Percentiles rank a stretch among this genome's conserved stretches.
These are phyloP conservation scores for Mormoops blainvillei DNA, from an alignment of 2,113 vertebrate genomes.

Conservation along the genomic window DNA sequence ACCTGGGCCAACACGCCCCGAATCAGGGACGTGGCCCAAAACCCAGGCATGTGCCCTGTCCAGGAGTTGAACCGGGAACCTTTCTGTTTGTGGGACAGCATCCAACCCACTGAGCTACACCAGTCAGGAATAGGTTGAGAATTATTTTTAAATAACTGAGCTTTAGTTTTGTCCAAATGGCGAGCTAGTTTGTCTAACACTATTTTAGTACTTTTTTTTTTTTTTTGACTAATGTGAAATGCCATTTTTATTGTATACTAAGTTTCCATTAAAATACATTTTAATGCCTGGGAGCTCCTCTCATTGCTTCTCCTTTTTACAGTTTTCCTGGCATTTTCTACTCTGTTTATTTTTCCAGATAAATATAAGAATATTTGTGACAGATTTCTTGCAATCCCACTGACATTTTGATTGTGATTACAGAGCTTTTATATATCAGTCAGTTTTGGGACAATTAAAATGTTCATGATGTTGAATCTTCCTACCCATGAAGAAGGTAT, in stretches of 20 bases:
- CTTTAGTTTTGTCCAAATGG: neutral
- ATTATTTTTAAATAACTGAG: neutral
- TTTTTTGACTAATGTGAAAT: neutral
- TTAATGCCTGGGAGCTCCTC: neutral
- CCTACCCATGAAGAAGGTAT: neutral
- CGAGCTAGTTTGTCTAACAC: neutral
- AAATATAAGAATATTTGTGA: neutral
- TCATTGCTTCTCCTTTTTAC: neutral
- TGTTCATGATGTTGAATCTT: neutral
- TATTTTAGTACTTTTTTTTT: neutral
- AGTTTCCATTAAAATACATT: neutral
- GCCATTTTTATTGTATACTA: neutral
- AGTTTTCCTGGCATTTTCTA: conserved; percentile 7
- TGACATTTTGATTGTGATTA: conserved; percentile 6
- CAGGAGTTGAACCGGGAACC: too few species aligned
- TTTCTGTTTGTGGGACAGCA: too few species aligned
- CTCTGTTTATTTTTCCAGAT: neutral
- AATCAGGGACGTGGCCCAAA: too few species aligned
- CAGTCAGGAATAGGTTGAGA: neutral
- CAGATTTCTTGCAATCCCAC: neutral
- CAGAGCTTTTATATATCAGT: neutral
- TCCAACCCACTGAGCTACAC: too few species aligned
- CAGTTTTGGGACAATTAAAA: neutral
- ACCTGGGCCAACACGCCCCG: too few species aligned
- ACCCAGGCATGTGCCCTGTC: too few species aligned